phyloP scores from a whole-genome alignment of 2,888 invertebrate genomes.

The Parochlus steinenii region DNA sequence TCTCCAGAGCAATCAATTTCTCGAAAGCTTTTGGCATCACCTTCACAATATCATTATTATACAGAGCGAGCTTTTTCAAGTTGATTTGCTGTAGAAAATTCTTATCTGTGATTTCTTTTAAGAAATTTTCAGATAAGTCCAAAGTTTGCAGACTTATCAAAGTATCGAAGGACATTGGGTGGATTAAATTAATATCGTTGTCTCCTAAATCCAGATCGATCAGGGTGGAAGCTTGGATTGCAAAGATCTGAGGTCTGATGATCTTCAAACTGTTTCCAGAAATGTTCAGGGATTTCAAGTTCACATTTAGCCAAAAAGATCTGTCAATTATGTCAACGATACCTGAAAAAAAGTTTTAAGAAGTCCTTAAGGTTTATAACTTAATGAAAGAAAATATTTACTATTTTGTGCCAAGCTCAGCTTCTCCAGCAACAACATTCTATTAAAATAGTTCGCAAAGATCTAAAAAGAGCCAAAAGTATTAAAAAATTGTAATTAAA shows the following conservation, averaged over 20 bases:
- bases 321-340: slow-evolving; percentile 1
- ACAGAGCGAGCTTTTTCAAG: neutral
- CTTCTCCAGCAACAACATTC: slow-evolving; percentile 1
- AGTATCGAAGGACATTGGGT: neutral
- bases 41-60: neutral
- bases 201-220: neutral
- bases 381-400: no score
- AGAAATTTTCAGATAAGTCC: slow-evolving; percentile 1
- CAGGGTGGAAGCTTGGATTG: neutral
- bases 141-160: neutral
- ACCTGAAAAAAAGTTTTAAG: no score
- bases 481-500: no score
- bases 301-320: neutral
- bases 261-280: neutral
- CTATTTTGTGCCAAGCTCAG: slow-evolving; percentile 5
- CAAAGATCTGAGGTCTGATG: neutral
- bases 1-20: neutral
- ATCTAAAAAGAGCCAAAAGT: no score
- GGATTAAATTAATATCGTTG: neutral
- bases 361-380: no score
- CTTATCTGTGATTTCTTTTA: neutral
- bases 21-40: slow-evolving; percentile 1
- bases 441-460: no score
- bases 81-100: neutral
- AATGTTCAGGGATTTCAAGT: slow-evolving; percentile 1